A percentile compares a stretch with the other conserved stretches of the same genome.
These are phyloP conservation scores for Papilio machaon DNA, from an alignment of 1,140 invertebrate genomes.

Conservation along the genomic window DNA sequence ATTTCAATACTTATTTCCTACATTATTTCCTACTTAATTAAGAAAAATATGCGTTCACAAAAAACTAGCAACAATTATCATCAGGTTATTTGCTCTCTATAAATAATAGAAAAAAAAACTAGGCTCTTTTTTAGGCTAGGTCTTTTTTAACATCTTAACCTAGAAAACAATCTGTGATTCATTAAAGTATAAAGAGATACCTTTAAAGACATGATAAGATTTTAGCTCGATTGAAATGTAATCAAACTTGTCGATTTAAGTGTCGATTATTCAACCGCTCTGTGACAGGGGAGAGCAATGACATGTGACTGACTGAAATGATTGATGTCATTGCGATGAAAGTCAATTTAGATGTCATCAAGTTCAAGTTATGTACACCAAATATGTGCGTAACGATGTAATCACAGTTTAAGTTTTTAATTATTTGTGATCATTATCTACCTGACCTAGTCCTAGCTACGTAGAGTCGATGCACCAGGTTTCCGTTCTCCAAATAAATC, in stretches of 20 bases:
- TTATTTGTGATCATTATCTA: neutral
- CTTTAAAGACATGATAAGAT: neutral
- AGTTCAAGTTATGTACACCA: neutral
- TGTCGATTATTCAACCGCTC: conserved; percentile 21
- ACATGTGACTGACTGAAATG: conserved; percentile 12
- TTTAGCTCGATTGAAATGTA: conserved; percentile 3
- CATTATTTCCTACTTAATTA: too few relatives aligned
- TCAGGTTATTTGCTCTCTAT: neutral
- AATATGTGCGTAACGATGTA: neutral
- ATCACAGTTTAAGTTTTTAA: neutral
- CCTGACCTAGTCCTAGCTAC: too few relatives aligned
- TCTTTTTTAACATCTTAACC: neutral
- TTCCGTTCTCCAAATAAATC: too few relatives aligned
- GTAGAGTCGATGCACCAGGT: too few relatives aligned
- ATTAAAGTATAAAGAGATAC: neutral
- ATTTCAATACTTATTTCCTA: too few relatives aligned
- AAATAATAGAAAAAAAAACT: neutral
- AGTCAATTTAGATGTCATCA: neutral
- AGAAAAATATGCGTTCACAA: too few relatives aligned
- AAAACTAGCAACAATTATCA: too few relatives aligned
- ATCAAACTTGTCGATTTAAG: neutral
- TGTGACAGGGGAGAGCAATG: conserved; percentile 14
- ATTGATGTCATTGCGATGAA: conserved; percentile 18
- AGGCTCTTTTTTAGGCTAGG: too few relatives aligned
- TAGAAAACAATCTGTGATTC: too few relatives aligned